A percentile compares a stretch with the other conserved stretches of the same genome.
Conservation (phyloP, 2,113 vertebrate species). For the Mixornis gularis region DNA sequence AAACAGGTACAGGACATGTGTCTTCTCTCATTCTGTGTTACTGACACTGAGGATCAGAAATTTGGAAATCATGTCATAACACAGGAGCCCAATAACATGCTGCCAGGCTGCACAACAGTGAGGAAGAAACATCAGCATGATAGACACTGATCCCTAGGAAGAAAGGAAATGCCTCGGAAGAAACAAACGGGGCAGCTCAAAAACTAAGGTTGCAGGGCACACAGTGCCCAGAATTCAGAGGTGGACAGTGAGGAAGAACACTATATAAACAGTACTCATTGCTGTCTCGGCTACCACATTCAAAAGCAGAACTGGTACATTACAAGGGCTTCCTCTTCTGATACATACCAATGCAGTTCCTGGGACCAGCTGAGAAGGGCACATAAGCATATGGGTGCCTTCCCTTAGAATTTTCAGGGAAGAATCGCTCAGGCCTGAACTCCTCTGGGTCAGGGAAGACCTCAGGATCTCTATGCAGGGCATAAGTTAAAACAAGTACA, state of each 20-base stretch:
- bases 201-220: neutral
- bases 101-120: neutral
- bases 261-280: rapidly evolving
- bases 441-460: constrained; percentile 87
- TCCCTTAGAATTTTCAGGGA: constrained; percentile 78
- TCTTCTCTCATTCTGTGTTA: neutral
- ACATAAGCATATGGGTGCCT: constrained; percentile 84
- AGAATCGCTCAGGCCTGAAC: constrained; percentile 89
- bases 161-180: neutral
- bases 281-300: neutral
- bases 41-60: neutral
- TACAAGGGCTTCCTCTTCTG: neutral
- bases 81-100: neutral
- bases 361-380: constrained; percentile 92
- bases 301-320: neutral
- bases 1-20: neutral
- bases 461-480: constrained; percentile 83
- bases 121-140: neutral
- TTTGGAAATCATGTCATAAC: neutral
- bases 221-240: neutral
- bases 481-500: constrained; percentile 76
- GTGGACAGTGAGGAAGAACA: rapidly evolving
- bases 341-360: constrained; percentile 91
- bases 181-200: neutral
- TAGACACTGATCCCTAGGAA: neutral